Evolutionary conservation across 2,797 vertebrate species (phyloP).

Genomic region (Periophthalmus magnuspinnatus): DNA sequence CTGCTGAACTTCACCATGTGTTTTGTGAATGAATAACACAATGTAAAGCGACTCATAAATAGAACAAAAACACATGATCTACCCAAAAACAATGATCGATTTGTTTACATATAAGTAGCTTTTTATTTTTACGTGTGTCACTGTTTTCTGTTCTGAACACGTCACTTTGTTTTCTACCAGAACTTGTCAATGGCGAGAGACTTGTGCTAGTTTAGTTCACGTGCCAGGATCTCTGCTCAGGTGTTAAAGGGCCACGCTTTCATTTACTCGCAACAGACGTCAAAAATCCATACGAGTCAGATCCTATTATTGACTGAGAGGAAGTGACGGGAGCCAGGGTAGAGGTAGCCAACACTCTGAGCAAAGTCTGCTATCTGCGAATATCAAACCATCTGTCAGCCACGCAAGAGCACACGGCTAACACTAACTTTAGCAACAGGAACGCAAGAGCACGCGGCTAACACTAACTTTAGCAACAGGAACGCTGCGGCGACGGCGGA

Average conservation of each 20-base stretch:
- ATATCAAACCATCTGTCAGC: conserved; percentile 62
- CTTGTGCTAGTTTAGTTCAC: not conserved
- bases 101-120: not conserved
- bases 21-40: no score
- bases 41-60: no score
- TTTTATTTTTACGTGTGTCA: not conserved
- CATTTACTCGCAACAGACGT: conserved; percentile 38
- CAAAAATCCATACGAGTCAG: conserved; percentile 52
- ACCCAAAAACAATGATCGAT: no score
- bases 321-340: conserved; percentile 25
- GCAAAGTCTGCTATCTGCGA: conserved; percentile 47
- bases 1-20: no score
- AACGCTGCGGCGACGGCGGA: not conserved
- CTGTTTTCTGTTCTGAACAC: not conserved
- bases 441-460: not conserved
- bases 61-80: no score
- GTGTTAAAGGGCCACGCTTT: conserved; percentile 25
- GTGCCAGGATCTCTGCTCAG: not conserved
- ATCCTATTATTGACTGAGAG: conserved; percentile 49
- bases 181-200: not conserved
- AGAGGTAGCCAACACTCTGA: conserved; percentile 51
- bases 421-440: conserved; percentile 15
- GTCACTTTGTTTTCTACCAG: not conserved
- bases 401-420: conserved; percentile 24
- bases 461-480: no score